A percentile compares a stretch with the other conserved stretches of the same genome.
Evolutionary conservation across 2,113 vertebrate genomes (phyloP).

Genomic region (Patagioenas fasciata): DNA sequence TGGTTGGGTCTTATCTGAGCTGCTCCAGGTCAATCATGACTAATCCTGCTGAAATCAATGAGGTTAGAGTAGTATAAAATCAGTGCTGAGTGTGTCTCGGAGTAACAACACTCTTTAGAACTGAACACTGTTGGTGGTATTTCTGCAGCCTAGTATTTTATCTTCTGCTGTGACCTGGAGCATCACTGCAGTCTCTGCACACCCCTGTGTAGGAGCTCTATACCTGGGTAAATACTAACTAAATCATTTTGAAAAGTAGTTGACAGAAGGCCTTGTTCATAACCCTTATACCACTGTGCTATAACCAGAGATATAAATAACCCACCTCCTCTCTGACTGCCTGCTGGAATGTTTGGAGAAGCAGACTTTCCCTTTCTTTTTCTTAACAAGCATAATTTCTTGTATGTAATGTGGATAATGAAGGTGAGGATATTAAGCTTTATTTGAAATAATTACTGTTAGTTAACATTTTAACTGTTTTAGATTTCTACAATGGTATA

Average conservation of each 20-base stretch:
- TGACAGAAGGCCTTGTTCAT: background rate
- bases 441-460: background rate
- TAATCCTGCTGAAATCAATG: background rate
- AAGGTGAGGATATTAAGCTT: background rate
- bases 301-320: constrained; percentile 10
- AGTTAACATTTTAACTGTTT: background rate
- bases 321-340: background rate
- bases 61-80: background rate
- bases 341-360: background rate
- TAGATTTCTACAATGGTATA: background rate
- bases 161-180: background rate
- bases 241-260: background rate
- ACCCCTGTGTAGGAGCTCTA: background rate
- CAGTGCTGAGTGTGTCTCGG: background rate
- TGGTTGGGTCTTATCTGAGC: background rate
- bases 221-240: background rate
- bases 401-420: background rate
- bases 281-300: background rate
- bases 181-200: background rate
- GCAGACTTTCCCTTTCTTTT: background rate
- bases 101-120: background rate
- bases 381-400: background rate
- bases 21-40: background rate
- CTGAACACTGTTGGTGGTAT: fast-evolving
- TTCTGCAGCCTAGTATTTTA: background rate